Evolutionary conservation across 2,113 vertebrate genomes (phyloP).

Genomic region (Epinephelus lanceolatus): DNA sequence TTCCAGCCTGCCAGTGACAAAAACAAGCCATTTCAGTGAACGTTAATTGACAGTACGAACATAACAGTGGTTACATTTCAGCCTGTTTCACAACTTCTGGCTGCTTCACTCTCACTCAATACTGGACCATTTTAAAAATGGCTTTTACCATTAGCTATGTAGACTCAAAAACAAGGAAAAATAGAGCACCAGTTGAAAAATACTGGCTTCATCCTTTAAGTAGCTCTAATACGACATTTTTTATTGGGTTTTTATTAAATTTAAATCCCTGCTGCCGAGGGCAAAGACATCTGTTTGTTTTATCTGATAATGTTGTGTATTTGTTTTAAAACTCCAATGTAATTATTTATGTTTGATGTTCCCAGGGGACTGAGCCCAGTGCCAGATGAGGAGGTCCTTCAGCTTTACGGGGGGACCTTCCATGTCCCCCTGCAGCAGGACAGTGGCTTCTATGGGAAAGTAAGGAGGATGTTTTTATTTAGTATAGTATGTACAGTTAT

Average conservation of each 20-base stretch:
- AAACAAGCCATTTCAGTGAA: too few relatives aligned
- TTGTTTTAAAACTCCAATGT: not conserved
- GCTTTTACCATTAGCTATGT: too few relatives aligned
- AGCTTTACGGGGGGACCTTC: constrained; percentile 85
- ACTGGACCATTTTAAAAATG: too few relatives aligned
- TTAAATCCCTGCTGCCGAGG: not conserved
- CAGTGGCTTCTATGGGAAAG: constrained; percentile 92
- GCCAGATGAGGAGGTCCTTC: constrained; percentile 86
- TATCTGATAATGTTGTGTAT: not conserved
- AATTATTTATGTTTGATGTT: constrained; percentile 16
- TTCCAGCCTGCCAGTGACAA: too few relatives aligned
- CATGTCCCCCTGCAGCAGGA: constrained; percentile 88
- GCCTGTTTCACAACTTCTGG: too few relatives aligned
- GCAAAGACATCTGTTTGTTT: not conserved
- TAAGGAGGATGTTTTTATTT: constrained; percentile 37
- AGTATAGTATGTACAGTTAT: not conserved
- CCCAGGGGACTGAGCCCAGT: constrained; percentile 86
- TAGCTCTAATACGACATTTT: too few relatives aligned
- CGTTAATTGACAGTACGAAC: too few relatives aligned
- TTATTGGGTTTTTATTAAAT: not conserved
- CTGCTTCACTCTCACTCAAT: too few relatives aligned
- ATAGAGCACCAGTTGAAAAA: too few relatives aligned
- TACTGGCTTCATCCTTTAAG: too few relatives aligned
- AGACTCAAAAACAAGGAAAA: too few relatives aligned
- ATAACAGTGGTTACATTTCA: too few relatives aligned